These are phyloP conservation scores for Villa cingulata DNA, from an alignment of 2,888 invertebrate species.

Conservation along the genomic window DNA sequence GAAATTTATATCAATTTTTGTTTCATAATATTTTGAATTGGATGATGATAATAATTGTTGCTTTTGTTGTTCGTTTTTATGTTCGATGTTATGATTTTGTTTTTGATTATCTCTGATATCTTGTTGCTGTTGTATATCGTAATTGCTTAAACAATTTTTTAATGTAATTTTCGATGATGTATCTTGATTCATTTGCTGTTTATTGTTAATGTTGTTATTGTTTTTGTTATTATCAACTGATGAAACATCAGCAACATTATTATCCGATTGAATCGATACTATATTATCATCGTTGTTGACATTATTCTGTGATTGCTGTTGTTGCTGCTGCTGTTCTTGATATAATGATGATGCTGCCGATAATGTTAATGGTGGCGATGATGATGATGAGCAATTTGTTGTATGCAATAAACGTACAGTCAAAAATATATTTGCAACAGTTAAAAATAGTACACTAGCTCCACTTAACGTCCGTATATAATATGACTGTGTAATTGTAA, in stretches of 20 bases:
- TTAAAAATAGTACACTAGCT: not conserved
- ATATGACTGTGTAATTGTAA: not conserved
- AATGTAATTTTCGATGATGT: not conserved
- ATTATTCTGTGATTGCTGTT: too few relatives aligned
- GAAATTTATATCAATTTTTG: conserved; percentile 39
- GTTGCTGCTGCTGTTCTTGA: too few relatives aligned
- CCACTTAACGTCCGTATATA: not conserved
- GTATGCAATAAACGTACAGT: conserved; percentile 30
- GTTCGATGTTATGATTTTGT: not conserved
- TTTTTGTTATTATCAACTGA: too few relatives aligned
- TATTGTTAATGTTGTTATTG: too few relatives aligned
- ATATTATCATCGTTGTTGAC: too few relatives aligned
- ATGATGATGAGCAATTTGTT: conserved; percentile 30
- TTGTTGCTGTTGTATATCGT: not conserved
- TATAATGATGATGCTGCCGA: too few relatives aligned
- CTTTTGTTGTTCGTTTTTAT: not conserved
- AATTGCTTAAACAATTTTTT: not conserved
- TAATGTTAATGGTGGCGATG: conserved; percentile 12
- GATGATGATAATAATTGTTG: too few relatives aligned
- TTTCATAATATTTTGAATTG: too few relatives aligned
- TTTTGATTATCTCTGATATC: too few relatives aligned
- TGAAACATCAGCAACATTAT: too few relatives aligned
- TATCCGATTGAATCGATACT: too few relatives aligned
- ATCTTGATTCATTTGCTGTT: not conserved
- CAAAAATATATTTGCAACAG: conserved; percentile 1